Evolutionary conservation across 2,888 invertebrate genomes (phyloP).

Genomic region (Drosophila siamana): DNA sequence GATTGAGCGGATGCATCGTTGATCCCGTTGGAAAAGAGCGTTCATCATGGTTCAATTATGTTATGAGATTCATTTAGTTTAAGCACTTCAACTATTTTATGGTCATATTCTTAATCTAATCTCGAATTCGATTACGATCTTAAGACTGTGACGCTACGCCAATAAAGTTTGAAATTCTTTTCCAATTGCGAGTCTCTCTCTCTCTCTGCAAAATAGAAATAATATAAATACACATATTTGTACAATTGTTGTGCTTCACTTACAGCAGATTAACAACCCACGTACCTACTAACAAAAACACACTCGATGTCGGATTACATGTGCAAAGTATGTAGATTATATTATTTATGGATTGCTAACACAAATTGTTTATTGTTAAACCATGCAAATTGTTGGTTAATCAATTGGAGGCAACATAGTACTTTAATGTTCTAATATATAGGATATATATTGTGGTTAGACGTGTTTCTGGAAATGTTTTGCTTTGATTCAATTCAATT

Average conservation of each 20-base stretch:
- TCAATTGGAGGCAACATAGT: conserved; percentile 40
- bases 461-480: conserved; percentile 8
- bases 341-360: conserved; percentile 8
- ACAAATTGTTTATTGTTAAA: conserved; percentile 10
- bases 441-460: conserved; percentile 28
- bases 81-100: not conserved
- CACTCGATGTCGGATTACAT: not conserved
- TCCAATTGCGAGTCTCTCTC: not conserved
- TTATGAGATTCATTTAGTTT: conserved; percentile 23
- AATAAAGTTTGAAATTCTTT: conserved; percentile 24
- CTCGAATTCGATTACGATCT: conserved; percentile 16
- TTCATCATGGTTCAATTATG: conserved; percentile 1
- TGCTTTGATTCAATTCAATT: conserved; percentile 11
- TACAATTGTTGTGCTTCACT: too few species aligned
- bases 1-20: not conserved
- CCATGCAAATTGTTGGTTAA: conserved; percentile 20
- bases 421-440: conserved; percentile 7
- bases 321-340: conserved; percentile 16
- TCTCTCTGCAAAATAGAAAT: not conserved
- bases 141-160: conserved; percentile 17
- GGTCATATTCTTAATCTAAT: conserved; percentile 16
- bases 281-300: conserved; percentile 5
- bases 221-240: not conserved
- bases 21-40: not conserved
- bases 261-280: too few species aligned